phyloP scores from a whole-genome alignment of 2,888 invertebrate species.

The Prosapia bicincta region DNA sequence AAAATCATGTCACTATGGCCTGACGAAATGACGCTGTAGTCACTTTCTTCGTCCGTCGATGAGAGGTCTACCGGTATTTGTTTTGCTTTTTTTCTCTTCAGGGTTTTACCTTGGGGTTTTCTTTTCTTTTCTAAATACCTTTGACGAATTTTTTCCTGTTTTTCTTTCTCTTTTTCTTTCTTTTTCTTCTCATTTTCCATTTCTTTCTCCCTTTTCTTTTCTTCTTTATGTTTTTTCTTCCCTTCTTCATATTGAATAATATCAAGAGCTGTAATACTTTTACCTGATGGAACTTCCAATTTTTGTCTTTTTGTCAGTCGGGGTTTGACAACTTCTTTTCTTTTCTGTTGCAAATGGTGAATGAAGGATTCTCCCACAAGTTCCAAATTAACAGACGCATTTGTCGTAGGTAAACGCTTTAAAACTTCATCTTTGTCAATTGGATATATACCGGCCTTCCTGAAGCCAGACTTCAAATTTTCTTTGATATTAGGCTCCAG shows the following conservation, averaged over 20 bases:
- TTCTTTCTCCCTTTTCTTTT: background rate
- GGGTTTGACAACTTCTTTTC: slow-evolving; percentile 11
- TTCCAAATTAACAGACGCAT: background rate
- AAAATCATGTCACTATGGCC: background rate
- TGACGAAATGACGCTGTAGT: background rate
- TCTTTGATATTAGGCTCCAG: background rate
- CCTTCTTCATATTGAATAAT: background rate
- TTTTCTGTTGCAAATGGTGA: background rate
- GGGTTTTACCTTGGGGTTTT: background rate
- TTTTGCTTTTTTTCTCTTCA: background rate
- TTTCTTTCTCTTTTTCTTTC: background rate
- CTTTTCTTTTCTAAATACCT: too few species aligned
- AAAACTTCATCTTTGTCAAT: slow-evolving; percentile 6
- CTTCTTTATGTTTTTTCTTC: background rate
- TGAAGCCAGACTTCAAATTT: slow-evolving; percentile 4
- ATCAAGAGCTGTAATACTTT: background rate
- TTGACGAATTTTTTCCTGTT: background rate
- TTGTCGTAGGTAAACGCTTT: background rate
- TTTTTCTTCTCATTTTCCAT: slow-evolving; percentile 2
- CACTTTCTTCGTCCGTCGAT: background rate
- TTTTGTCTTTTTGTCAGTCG: background rate
- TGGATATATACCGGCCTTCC: slow-evolving; percentile 9
- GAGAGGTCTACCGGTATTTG: too few species aligned
- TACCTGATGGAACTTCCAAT: background rate
- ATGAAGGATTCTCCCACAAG: slow-evolving; percentile 6